Conservation (phyloP, 2,888 invertebrate genomes). For the Leucophenga maculata region DNA sequence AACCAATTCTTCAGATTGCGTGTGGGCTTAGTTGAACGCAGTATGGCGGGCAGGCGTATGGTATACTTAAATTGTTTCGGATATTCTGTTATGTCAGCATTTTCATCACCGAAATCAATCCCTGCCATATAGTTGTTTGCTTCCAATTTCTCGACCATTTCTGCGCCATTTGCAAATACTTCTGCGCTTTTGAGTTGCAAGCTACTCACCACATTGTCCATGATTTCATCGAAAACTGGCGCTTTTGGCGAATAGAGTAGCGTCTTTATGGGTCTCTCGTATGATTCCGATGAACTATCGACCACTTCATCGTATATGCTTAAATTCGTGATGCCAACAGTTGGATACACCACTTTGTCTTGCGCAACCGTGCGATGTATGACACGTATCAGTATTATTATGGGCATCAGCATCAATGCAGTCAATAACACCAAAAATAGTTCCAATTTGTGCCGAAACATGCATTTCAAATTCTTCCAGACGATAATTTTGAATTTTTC, state of each 20-base stretch:
- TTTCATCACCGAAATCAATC: background rate
- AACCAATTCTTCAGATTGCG: constrained; percentile 11
- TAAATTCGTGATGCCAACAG: background rate
- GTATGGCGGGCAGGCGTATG: background rate
- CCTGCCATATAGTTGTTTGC: constrained; percentile 2
- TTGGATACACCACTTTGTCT: background rate
- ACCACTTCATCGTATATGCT: background rate
- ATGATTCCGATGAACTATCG: background rate
- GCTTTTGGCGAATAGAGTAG: constrained; percentile 11
- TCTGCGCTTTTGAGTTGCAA: background rate
- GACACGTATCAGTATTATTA: background rate
- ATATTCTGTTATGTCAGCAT: background rate
- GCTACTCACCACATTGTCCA: background rate
- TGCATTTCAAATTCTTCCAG: background rate
- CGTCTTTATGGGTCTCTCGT: background rate
- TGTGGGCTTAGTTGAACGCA: background rate
- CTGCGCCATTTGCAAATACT: background rate
- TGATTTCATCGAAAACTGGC: background rate
- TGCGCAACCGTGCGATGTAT: no score
- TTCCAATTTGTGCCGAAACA: background rate
- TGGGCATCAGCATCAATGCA: constrained; percentile 8
- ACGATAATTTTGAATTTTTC: constrained; percentile 7
- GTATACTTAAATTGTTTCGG: background rate
- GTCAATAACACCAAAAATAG: background rate
- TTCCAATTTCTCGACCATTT: background rate